Conservation (phyloP, 2,888 invertebrate genomes). For the Xylophagus ater region DNA sequence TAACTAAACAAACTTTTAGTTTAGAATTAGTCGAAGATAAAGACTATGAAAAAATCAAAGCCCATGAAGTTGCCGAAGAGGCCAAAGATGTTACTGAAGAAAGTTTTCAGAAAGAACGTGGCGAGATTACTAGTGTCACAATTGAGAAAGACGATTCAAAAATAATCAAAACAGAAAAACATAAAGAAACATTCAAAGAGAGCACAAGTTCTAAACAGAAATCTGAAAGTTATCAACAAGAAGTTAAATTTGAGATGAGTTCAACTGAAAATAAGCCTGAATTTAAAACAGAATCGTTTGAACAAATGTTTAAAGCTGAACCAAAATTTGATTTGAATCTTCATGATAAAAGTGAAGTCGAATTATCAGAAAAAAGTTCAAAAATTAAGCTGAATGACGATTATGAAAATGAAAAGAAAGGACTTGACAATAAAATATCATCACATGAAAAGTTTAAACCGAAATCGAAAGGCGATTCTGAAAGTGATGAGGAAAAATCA, state of each 20-base stretch:
- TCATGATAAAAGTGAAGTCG: constrained; percentile 36
- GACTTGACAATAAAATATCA: too few relatives aligned
- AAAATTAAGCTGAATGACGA: constrained; percentile 18
- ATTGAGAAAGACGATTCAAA: constrained; percentile 6
- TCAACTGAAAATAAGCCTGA: constrained; percentile 1
- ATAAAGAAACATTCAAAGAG: neutral
- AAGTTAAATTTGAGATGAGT: constrained; percentile 12
- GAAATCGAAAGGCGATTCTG: too few relatives aligned
- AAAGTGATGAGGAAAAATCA: too few relatives aligned
- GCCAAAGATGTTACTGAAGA: constrained; percentile 13
- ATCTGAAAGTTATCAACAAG: neutral
- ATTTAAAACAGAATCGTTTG: constrained; percentile 6
- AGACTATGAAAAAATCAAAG: constrained; percentile 13
- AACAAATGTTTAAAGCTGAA: constrained; percentile 17
- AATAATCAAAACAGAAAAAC: neutral
- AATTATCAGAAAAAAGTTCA: constrained; percentile 30
- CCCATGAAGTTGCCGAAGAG: constrained; percentile 13
- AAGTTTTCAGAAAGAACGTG: too few relatives aligned
- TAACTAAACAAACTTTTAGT: constrained; percentile 17
- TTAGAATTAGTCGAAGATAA: constrained; percentile 18
- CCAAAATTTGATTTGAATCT: constrained; percentile 27
- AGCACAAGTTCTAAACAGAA: neutral
- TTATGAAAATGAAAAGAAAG: constrained; percentile 10
- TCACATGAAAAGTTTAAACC: too few relatives aligned
- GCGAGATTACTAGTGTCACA: neutral